A percentile compares a stretch with the other conserved stretches of the same genome.
Conservation (phyloP, 2,113 vertebrate species). For the Rissa tridactyla region DNA sequence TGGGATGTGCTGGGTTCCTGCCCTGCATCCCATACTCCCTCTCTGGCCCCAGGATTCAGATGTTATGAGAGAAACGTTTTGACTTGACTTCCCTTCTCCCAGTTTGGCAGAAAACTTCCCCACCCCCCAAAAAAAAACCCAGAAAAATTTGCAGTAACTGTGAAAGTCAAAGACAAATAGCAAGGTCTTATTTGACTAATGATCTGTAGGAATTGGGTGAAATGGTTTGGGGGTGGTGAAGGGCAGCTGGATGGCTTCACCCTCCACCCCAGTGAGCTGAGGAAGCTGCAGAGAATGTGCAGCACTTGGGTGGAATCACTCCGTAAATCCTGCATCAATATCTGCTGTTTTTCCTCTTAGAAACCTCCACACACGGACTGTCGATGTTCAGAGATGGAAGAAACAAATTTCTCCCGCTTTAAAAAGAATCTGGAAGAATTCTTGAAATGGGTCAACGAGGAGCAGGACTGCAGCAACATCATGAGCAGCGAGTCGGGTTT, state of each 20-base stretch:
- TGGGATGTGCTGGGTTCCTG: neutral
- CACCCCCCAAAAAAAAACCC: neutral
- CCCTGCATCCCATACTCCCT: fast-evolving
- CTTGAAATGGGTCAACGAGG: neutral
- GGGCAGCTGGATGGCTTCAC: neutral
- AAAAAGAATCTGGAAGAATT: neutral
- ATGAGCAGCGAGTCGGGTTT: fast-evolving
- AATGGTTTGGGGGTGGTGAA: neutral
- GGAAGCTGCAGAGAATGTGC: neutral
- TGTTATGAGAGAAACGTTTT: neutral
- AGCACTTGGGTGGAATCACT: neutral
- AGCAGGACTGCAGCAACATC: fast-evolving
- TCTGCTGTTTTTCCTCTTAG: neutral
- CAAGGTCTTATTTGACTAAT: neutral
- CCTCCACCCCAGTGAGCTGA: neutral
- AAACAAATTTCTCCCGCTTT: fast-evolving
- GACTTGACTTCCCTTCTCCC: neutral
- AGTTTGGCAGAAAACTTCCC: neutral
- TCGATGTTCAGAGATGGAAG: fast-evolving
- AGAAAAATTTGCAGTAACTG: neutral
- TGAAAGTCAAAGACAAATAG: neutral
- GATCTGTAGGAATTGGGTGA: neutral
- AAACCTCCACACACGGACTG: fast-evolving
- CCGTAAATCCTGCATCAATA: fast-evolving
- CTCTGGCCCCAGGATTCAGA: neutral